Evolutionary conservation across 1,140 invertebrate species (phyloP).

Genomic region (Ridgeia piscesae): DNA sequence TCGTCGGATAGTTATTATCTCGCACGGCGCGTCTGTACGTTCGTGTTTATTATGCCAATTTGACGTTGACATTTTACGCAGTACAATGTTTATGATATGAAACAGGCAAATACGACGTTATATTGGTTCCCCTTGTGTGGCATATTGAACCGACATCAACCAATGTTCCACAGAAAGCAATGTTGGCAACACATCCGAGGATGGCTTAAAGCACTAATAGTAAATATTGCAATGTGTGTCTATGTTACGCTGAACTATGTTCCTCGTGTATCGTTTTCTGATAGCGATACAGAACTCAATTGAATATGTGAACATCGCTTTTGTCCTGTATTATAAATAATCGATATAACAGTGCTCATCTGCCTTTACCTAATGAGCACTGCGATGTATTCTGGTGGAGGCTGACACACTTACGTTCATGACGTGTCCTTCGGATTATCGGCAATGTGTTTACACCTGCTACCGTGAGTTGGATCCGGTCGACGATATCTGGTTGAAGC

Average conservation of each 20-base stretch:
- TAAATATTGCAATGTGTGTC: neutral
- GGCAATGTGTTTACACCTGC: neutral
- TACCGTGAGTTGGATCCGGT: neutral
- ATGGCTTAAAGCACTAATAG: no score
- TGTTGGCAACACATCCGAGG: neutral
- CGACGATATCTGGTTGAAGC: neutral
- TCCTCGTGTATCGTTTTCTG: neutral
- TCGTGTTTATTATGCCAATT: neutral
- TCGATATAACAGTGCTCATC: no score
- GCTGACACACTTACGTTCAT: neutral
- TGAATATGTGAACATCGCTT: neutral
- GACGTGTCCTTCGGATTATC: neutral
- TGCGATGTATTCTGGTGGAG: neutral
- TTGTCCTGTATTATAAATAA: neutral
- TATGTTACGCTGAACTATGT: neutral
- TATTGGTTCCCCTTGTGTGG: neutral
- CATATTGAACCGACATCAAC: neutral
- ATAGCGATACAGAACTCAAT: neutral
- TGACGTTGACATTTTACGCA: neutral
- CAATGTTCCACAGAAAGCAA: neutral
- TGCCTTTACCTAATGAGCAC: neutral
- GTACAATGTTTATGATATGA: neutral
- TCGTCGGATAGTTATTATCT: neutral
- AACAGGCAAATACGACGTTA: neutral
- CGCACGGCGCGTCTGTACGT: neutral